Conservation (phyloP, 92 coral and sea anemone genomes). For the Plumapathes pennacea region DNA sequence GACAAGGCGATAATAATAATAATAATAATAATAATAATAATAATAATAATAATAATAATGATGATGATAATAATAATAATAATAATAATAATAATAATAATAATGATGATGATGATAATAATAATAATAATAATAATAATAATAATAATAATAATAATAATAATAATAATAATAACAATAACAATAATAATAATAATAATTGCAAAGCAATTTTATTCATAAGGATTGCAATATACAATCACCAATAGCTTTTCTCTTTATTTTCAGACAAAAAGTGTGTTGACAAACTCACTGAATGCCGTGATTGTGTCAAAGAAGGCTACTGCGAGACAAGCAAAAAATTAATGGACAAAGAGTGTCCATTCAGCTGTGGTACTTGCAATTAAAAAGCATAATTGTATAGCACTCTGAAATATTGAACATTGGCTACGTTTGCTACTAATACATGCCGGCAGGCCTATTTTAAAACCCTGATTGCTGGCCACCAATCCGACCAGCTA, state of each 20-base stretch:
- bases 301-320: conserved; percentile 31
- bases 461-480: too few relatives aligned
- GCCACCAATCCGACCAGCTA: too few relatives aligned
- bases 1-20: too few relatives aligned
- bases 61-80: not conserved
- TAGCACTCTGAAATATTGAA: too few relatives aligned
- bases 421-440: too few relatives aligned
- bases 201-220: not conserved
- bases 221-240: not conserved
- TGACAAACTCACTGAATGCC: conserved; percentile 36
- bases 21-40: too few relatives aligned
- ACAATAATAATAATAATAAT: conserved; percentile 3
- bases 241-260: not conserved
- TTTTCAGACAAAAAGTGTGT: conserved; percentile 14
- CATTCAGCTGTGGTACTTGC: conserved; percentile 48
- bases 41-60: too few relatives aligned
- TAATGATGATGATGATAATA: conserved; percentile 2
- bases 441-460: too few relatives aligned
- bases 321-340: conserved; percentile 6
- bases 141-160: not conserved
- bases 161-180: conserved; percentile 2
- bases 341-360: conserved; percentile 28
- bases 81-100: conserved; percentile 3
- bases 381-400: not conserved
- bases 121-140: conserved; percentile 3